Conservation (phyloP, 2,797 vertebrate species). For the Pipistrellus pygmaeus region DNA sequence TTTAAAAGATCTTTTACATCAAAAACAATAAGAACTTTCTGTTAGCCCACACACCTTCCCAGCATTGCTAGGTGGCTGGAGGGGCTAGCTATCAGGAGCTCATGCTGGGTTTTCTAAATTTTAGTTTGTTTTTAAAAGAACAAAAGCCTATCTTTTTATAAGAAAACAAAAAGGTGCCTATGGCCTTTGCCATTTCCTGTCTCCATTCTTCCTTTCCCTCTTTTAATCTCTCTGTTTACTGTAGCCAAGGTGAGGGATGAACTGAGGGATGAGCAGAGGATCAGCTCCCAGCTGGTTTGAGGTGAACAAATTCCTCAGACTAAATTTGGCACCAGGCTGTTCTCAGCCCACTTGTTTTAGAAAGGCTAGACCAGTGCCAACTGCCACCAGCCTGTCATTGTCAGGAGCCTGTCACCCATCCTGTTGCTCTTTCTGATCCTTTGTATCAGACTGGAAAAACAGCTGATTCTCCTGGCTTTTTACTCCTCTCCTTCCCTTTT, state of each 20-base stretch:
- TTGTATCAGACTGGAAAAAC: not conserved
- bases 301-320: not conserved
- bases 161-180: not conserved
- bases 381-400: not conserved
- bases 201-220: not conserved
- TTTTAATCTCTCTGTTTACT: not conserved
- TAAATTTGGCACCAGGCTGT: not conserved
- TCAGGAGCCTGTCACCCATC: not conserved
- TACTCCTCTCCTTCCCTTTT: not conserved
- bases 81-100: not conserved
- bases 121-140: constrained; percentile 41
- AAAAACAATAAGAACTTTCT: not conserved
- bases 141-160: not conserved
- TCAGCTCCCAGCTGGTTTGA: not conserved
- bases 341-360: not conserved
- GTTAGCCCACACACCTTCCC: not conserved
- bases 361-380: not conserved
- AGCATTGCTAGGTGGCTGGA: not conserved
- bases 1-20: not conserved
- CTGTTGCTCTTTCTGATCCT: not conserved
- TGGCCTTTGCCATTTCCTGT: not conserved
- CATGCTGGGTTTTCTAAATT: not conserved
- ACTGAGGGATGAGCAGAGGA: too few species aligned
- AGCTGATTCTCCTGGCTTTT: not conserved
- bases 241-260: not conserved